phyloP scores from a whole-genome alignment of 2,113 vertebrate genomes.

The Diphyllodes magnificus region DNA sequence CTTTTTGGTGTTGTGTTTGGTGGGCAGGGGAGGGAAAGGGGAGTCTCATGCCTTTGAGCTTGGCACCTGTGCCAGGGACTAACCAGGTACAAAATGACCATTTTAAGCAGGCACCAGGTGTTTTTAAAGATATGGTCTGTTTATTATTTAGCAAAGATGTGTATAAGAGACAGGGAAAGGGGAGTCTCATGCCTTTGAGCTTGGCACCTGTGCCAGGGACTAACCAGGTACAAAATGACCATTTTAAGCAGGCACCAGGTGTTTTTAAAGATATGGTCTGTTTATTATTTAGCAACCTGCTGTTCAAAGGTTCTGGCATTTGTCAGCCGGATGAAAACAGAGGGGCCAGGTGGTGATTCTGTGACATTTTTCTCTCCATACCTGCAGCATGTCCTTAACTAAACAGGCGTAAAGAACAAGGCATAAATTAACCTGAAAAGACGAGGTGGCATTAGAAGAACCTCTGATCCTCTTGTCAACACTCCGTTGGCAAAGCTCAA shows the following conservation, averaged over 20 bases:
- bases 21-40: neutral
- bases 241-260: neutral
- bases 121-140: conserved; percentile 7
- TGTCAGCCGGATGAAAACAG: neutral
- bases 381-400: conserved; percentile 17
- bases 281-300: conserved; percentile 37
- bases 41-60: neutral
- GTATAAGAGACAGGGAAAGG: too few species aligned
- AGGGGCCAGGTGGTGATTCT: neutral
- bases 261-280: conserved; percentile 10
- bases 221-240: neutral
- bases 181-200: neutral
- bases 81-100: neutral
- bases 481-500: neutral
- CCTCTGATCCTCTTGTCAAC: neutral
- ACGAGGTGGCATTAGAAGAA: neutral
- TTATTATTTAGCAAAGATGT: conserved; percentile 41
- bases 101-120: neutral
- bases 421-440: conserved; percentile 31
- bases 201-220: neutral
- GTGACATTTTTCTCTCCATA: neutral
- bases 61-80: neutral
- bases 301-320: conserved; percentile 34
- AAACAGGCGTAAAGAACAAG: conserved; percentile 29
- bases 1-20: neutral